These are phyloP conservation scores for Fistularia tabacaria DNA, from an alignment of 2,797 vertebrate genomes.

Conservation along the genomic window DNA sequence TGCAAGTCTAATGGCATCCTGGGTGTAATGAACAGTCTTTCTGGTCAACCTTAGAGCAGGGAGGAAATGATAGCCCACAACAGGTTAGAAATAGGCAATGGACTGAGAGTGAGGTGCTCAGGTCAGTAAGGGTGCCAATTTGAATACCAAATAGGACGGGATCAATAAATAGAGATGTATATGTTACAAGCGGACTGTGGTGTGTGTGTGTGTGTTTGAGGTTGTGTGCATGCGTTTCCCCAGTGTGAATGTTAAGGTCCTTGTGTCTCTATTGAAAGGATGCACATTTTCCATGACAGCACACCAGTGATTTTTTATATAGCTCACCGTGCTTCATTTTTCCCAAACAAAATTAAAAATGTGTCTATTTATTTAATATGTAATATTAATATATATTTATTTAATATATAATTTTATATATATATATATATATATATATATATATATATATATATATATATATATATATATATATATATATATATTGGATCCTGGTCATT, in stretches of 20 bases:
- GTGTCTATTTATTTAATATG: conserved; percentile 59
- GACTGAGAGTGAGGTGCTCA: conserved; percentile 34
- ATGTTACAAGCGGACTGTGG: conserved; percentile 16
- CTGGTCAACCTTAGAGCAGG: conserved; percentile 37
- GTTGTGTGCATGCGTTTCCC: conserved; percentile 1
- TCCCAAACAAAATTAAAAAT: conserved; percentile 64
- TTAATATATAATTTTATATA: too few species aligned
- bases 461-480: too few species aligned
- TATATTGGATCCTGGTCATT: too few species aligned
- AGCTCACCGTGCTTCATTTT: conserved; percentile 37
- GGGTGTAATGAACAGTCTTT: conserved; percentile 53
- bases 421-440: too few species aligned
- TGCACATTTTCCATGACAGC: conserved; percentile 25
- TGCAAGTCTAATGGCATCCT: conserved; percentile 55
- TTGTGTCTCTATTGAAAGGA: conserved; percentile 7
- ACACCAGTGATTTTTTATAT: conserved; percentile 35
- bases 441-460: too few species aligned
- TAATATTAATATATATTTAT: too few species aligned
- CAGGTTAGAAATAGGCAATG: conserved; percentile 44
- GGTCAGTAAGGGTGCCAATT: conserved; percentile 45
- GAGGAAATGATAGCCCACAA: conserved; percentile 46
- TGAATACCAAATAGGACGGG: conserved; percentile 42
- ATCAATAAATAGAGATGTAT: conserved; percentile 49
- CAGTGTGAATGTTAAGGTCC: too few species aligned
- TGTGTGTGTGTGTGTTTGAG: conserved; percentile 3